Evolutionary conservation across 2,113 vertebrate species (phyloP).

Genomic region (Tympanuchus pallidicinctus): DNA sequence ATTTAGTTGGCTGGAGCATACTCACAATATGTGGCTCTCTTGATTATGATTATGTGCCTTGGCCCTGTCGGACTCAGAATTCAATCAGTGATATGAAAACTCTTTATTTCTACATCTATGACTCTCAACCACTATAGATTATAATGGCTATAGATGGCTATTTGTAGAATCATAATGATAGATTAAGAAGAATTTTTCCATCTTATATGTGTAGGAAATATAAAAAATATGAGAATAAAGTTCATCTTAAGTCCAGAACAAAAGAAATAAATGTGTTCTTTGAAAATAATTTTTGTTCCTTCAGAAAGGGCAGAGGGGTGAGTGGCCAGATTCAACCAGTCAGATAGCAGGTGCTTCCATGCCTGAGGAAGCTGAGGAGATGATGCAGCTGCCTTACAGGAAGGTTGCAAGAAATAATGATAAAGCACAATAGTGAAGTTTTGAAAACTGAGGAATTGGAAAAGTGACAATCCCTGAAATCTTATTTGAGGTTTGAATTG

Average conservation of each 20-base stretch:
- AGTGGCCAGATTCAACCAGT: neutral
- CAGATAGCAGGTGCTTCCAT: neutral
- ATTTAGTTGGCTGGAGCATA: neutral
- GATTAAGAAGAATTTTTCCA: neutral
- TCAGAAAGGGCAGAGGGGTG: neutral
- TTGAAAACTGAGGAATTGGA: fast-evolving
- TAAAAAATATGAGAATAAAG: neutral
- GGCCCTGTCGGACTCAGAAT: neutral
- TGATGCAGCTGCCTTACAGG: fast-evolving
- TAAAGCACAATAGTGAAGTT: neutral
- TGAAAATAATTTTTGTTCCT: neutral
- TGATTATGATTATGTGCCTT: neutral
- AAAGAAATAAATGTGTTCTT: neutral
- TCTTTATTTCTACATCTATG: neutral
- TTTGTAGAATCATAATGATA: neutral
- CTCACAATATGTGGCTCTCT: neutral
- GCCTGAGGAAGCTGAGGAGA: neutral
- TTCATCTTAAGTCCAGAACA: neutral
- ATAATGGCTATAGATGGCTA: neutral
- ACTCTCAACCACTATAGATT: neutral
- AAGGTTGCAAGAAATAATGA: neutral
- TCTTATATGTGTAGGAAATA: neutral
- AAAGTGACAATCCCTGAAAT: neutral
- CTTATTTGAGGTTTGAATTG: neutral
- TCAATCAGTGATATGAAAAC: neutral